These are phyloP conservation scores for Notothenia rossii DNA, from an alignment of 2,113 vertebrate genomes.

Conservation along the genomic window DNA sequence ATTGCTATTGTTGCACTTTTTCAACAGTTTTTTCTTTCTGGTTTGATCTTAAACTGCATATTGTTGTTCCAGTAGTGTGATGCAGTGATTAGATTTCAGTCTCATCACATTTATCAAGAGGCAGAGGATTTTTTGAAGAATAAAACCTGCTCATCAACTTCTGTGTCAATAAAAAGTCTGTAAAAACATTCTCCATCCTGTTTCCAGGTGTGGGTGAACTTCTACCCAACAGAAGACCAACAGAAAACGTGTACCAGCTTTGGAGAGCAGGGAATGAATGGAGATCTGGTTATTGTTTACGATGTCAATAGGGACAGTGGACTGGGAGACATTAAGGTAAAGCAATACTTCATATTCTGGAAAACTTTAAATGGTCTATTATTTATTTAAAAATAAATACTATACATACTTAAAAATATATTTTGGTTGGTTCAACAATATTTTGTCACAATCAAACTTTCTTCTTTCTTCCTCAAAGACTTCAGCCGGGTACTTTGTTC, in stretches of 20 bases:
- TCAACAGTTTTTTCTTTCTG: too few relatives aligned
- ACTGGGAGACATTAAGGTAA: slow-evolving; percentile 88
- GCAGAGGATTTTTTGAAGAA: too few relatives aligned
- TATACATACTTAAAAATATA: background rate
- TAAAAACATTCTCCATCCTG: slow-evolving; percentile 10
- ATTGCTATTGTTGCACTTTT: too few relatives aligned
- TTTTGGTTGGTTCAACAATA: background rate
- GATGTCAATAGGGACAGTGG: slow-evolving; percentile 88
- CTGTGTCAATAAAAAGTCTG: too few relatives aligned
- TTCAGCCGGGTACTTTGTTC: slow-evolving; percentile 90
- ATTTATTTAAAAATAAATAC: too few relatives aligned
- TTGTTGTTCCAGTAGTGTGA: too few relatives aligned
- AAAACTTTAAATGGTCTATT: background rate
- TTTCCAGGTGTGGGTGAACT: slow-evolving; percentile 88
- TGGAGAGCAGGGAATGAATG: slow-evolving; percentile 85
- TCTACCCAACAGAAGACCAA: slow-evolving; percentile 89
- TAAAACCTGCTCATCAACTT: too few relatives aligned
- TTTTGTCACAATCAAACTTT: slow-evolving; percentile 12
- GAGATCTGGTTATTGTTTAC: slow-evolving; percentile 90
- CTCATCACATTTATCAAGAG: too few relatives aligned
- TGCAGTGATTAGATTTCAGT: too few relatives aligned
- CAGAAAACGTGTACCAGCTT: slow-evolving; percentile 88
- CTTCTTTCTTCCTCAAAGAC: slow-evolving; percentile 76
- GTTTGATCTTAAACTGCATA: too few relatives aligned
- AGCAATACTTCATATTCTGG: background rate